Evolutionary conservation across 2,113 vertebrate genomes (phyloP), one percentile per base, ranked within the genome.

Genomic region (Xyrauchen texanus): DNA sequence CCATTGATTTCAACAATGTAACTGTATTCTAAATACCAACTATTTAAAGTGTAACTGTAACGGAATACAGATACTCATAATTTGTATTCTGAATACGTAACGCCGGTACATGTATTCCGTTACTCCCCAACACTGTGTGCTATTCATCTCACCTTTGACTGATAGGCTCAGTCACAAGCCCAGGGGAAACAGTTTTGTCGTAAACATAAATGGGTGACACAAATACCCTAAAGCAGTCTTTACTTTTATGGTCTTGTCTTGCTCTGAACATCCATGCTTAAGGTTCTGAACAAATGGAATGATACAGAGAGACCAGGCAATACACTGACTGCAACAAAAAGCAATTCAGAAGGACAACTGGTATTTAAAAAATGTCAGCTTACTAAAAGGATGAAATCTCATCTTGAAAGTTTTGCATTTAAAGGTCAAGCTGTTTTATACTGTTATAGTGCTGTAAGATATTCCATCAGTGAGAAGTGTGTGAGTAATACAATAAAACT

Each of bases 331-430:
- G 87, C 77, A 86, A 89, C 82, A 87, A 89, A 91, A 91, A 87
- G 87, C 86, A 88, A 91, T 91, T 92, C 89, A 87, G 53, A 13
- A 83, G 86, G 88, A 90, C 89, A 89, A 86, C 84, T 76, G 79
- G 85, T 90, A 89, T 92, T 92, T 90, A 89, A 88, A 88, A 92
- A 93, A 93, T 93, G 89, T 92, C 90, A 92, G 78, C 84, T 34
- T 34, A 85, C 88, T 89, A 88, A 88, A 92, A 89, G 85, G 74
- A 72, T 84, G 87, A 87, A 88, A 89, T 84, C 77, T 75, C 7
- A 68, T 82, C 76, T 69, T 81, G 86, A 87, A 87, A 75, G 87
- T 88, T 91, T 89, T 88, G 88, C 91, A 93, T 91, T 92, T 90
- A 92, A 93, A 93, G 91, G 92, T 93, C 92, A 93, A 83, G 52